Conservation (phyloP, 2,888 invertebrate genomes). For the Tuberolachnus salignus region DNA sequence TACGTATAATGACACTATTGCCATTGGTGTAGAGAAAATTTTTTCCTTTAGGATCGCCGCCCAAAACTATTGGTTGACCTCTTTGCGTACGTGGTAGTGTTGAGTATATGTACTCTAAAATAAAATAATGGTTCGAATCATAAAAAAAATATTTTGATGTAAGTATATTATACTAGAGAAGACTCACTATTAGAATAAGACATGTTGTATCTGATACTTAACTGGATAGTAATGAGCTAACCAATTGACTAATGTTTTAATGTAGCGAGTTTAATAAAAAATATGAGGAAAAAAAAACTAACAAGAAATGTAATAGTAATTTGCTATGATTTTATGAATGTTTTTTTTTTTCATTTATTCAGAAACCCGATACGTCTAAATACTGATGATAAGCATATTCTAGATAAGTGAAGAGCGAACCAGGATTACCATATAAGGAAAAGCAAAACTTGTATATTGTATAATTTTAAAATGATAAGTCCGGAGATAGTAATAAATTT, state of each 20-base stretch:
- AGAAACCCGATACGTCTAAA: slow-evolving; percentile 34
- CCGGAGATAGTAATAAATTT: no score
- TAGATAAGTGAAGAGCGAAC: slow-evolving; percentile 21
- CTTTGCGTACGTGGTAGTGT: slow-evolving; percentile 92
- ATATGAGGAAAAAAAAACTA: not conserved
- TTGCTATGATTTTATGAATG: not conserved
- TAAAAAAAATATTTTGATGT: not conserved
- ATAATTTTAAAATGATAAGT: slow-evolving; percentile 15
- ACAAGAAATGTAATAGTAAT: not conserved
- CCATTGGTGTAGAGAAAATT: slow-evolving; percentile 97
- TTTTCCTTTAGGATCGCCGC: slow-evolving; percentile 95
- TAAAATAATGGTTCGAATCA: not conserved
- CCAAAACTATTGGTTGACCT: slow-evolving; percentile 92
- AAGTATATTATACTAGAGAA: not conserved
- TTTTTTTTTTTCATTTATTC: not conserved
- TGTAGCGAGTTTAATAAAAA: not conserved
- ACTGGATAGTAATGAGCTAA: not conserved
- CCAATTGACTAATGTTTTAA: not conserved
- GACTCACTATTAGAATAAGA: slow-evolving; percentile 51
- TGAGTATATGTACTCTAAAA: slow-evolving; percentile 86
- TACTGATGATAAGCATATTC: slow-evolving; percentile 18
- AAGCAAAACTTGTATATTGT: slow-evolving; percentile 7
- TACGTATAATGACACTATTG: slow-evolving; percentile 95
- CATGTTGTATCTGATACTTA: slow-evolving; percentile 5
- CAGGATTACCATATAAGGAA: slow-evolving; percentile 48